A percentile compares a stretch with the other conserved stretches of the same genome.
phyloP scores from a whole-genome alignment of 2,113 vertebrate species.

The Poecilia latipinna region DNA sequence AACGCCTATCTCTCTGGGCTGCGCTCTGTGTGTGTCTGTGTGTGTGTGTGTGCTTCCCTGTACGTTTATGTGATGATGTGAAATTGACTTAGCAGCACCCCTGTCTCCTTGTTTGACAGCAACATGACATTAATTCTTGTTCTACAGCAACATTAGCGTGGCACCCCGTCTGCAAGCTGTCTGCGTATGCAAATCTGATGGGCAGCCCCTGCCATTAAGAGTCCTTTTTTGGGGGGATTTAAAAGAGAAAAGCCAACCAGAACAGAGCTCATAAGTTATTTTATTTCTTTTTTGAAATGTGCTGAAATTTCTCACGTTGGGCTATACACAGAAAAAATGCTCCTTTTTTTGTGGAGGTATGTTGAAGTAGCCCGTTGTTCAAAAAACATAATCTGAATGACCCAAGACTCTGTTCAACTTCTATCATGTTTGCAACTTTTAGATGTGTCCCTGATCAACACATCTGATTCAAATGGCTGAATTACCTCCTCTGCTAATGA shows the following conservation, averaged over 20 bases:
- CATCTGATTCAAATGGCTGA: no score
- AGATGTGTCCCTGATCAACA: no score
- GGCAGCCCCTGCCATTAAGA: conserved; percentile 45
- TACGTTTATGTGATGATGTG: conserved; percentile 27
- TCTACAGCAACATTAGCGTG: conserved; percentile 64
- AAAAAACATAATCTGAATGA: not conserved
- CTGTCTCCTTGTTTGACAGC: conserved; percentile 64
- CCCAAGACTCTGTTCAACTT: not conserved
- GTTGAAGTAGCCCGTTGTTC: not conserved
- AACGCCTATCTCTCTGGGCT: conserved; percentile 16
- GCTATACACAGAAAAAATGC: not conserved
- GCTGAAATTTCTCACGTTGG: conserved; percentile 34
- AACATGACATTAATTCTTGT: conserved; percentile 77
- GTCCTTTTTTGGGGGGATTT: conserved; percentile 44
- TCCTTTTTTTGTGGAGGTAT: not conserved
- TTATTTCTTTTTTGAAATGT: conserved; percentile 58
- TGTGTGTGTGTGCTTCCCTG: not conserved
- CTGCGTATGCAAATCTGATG: conserved; percentile 67
- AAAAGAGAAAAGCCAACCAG: conserved; percentile 35
- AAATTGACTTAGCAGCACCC: conserved; percentile 65
- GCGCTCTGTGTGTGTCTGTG: not conserved
- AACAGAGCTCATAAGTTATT: conserved; percentile 50
- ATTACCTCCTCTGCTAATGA: no score
- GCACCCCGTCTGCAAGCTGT: conserved; percentile 63
- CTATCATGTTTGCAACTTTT: no score